Evolutionary conservation across 2,797 vertebrate genomes (phyloP).

Genomic region (Mormyrops boulengeri): DNA sequence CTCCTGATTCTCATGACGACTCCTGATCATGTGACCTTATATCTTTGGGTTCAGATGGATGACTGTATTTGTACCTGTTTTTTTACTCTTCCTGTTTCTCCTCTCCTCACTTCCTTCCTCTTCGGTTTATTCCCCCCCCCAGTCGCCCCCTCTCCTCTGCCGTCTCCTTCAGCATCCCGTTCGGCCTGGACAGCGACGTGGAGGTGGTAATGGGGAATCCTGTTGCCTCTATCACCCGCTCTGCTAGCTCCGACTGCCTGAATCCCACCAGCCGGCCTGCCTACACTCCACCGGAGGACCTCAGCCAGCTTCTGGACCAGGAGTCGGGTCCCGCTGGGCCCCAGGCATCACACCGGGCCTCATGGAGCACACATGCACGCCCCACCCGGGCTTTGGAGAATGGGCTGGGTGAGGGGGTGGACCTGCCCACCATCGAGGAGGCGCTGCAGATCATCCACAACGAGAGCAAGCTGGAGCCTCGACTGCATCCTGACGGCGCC

Average conservation of each 20-base stretch:
- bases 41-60: background rate
- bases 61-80: background rate
- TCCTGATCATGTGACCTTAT: background rate
- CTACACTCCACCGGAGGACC: constrained; percentile 54
- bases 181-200: constrained; percentile 89
- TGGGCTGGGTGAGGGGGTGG: constrained; percentile 56
- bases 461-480: constrained; percentile 75
- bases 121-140: constrained; percentile 46
- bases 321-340: constrained; percentile 41
- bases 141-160: constrained; percentile 74
- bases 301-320: constrained; percentile 48
- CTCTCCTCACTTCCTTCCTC: background rate
- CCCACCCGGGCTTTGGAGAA: constrained; percentile 52
- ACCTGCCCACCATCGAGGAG: constrained; percentile 86
- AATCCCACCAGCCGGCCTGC: constrained; percentile 53
- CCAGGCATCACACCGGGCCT: constrained; percentile 53
- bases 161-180: constrained; percentile 90
- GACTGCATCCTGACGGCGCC: constrained; percentile 82
- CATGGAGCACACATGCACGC: constrained; percentile 59
- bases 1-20: background rate
- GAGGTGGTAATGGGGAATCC: constrained; percentile 90
- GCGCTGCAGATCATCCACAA: constrained; percentile 90
- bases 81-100: background rate
- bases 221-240: constrained; percentile 69
- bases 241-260: constrained; percentile 80